phyloP scores from a whole-genome alignment of 1,140 invertebrate species.

The Portunus trituberculatus region DNA sequence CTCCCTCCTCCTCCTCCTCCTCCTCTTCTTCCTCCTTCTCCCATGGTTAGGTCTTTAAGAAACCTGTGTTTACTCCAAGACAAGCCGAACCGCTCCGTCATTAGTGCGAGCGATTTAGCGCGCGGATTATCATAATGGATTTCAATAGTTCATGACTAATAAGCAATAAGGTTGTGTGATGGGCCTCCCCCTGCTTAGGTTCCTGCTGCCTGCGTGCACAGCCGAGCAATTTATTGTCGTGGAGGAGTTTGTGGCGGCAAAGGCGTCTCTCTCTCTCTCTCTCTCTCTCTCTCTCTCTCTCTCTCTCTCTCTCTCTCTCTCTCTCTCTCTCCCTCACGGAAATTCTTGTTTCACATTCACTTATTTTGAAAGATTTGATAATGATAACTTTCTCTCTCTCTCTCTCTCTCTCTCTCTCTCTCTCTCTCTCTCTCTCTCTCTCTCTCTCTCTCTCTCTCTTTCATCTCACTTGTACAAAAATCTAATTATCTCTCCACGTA shows the following conservation, averaged over 20 bases:
- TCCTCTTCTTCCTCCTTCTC: neutral
- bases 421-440: constrained; percentile 8
- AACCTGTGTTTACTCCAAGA: neutral
- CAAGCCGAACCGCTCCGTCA: neutral
- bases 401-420: constrained; percentile 20
- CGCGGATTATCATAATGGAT: constrained; percentile 11
- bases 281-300: constrained; percentile 22
- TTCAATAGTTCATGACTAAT: constrained; percentile 15
- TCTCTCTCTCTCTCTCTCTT: neutral
- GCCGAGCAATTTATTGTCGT: too few species aligned
- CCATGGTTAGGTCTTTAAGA: constrained; percentile 20
- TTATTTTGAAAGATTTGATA: too few species aligned
- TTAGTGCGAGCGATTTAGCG: neutral
- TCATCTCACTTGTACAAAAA: neutral
- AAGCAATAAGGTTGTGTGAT: constrained; percentile 22
- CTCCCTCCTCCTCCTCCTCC: neutral
- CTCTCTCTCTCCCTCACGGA: neutral
- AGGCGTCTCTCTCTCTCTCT: neutral
- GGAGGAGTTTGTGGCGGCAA: neutral
- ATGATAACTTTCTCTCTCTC: neutral
- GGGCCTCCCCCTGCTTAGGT: neutral
- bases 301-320: too few species aligned
- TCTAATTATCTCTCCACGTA: too few species aligned
- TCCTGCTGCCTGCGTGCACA: neutral
- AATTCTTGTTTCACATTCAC: too few species aligned